A percentile compares a stretch with the other conserved stretches of the same genome.
These are phyloP conservation scores for Spea hammondii DNA, from an alignment of 2,797 vertebrate species.

Conservation along the genomic window DNA sequence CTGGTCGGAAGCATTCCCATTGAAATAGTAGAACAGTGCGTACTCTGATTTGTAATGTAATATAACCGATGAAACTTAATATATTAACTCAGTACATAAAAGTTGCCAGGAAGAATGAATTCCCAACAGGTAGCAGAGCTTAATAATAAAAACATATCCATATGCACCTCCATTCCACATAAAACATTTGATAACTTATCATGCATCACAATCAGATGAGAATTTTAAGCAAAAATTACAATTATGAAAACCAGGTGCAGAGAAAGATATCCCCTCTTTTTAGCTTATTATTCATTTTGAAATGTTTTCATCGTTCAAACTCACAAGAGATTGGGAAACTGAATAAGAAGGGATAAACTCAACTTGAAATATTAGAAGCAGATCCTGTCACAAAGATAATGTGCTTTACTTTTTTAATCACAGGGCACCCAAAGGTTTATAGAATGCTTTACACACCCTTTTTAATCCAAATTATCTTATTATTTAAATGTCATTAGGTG, in stretches of 20 bases:
- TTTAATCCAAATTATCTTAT: not conserved
- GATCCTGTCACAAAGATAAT: constrained; percentile 10
- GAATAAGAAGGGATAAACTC: constrained; percentile 8
- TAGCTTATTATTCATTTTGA: constrained; percentile 23
- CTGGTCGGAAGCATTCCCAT: constrained; percentile 16
- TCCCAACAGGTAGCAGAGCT: constrained; percentile 37
- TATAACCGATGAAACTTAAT: constrained; percentile 18
- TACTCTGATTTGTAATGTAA: constrained; percentile 34
- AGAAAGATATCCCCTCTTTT: not conserved
- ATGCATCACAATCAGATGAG: constrained; percentile 21
- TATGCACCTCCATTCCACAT: constrained; percentile 32
- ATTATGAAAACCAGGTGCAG: constrained; percentile 38
- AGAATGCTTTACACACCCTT: not conserved
- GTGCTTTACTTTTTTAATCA: constrained; percentile 12
- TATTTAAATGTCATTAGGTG: not conserved
- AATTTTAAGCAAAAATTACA: constrained; percentile 14
- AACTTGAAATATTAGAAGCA: constrained; percentile 28
- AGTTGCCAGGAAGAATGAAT: constrained; percentile 35
- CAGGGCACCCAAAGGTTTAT: not conserved
- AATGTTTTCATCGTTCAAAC: constrained; percentile 29
- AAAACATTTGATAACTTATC: constrained; percentile 23
- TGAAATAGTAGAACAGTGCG: not conserved
- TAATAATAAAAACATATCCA: constrained; percentile 43
- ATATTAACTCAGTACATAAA: constrained; percentile 11
- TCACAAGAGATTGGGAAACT: constrained; percentile 8